Conservation (phyloP, 1,140 invertebrate species). For the Colletes latitarsis region DNA sequence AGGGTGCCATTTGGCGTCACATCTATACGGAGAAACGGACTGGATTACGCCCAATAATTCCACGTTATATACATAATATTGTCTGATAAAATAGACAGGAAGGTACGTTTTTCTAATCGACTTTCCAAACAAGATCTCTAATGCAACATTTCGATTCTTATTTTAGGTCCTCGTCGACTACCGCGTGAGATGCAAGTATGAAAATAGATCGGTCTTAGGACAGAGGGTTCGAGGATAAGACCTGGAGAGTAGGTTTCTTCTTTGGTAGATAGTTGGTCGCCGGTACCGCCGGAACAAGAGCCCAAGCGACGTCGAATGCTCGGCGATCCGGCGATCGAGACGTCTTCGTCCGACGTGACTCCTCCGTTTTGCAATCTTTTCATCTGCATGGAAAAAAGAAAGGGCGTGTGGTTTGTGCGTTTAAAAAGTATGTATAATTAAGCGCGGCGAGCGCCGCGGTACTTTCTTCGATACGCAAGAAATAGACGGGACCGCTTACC, state of each 20-base stretch:
- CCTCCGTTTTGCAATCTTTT: conserved; percentile 81
- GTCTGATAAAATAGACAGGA: too few relatives aligned
- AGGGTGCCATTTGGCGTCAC: conserved; percentile 94
- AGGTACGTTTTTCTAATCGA: too few relatives aligned
- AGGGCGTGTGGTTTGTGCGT: neutral
- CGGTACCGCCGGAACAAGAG: conserved; percentile 82
- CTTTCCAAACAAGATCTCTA: too few relatives aligned
- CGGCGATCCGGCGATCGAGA: conserved; percentile 86
- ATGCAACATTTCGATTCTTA: too few relatives aligned
- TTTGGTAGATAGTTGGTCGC: conserved; percentile 80
- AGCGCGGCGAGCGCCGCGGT: neutral
- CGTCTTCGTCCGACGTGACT: conserved; percentile 84
- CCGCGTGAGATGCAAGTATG: too few relatives aligned
- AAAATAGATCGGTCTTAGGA: too few relatives aligned
- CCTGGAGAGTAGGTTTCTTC: conserved; percentile 89
- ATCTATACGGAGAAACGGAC: conserved; percentile 80
- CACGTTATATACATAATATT: too few relatives aligned
- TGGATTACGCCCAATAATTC: too few relatives aligned
- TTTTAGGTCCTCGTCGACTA: too few relatives aligned
- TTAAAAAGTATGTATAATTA: neutral
- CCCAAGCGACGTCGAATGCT: conserved; percentile 86
- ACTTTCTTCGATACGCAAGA: neutral
- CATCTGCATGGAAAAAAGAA: conserved; percentile 62
- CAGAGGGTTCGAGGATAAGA: conserved; percentile 61
- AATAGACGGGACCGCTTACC: conserved; percentile 64